Conservation (phyloP, 2,888 invertebrate species). For the Tuberolachnus salignus region DNA sequence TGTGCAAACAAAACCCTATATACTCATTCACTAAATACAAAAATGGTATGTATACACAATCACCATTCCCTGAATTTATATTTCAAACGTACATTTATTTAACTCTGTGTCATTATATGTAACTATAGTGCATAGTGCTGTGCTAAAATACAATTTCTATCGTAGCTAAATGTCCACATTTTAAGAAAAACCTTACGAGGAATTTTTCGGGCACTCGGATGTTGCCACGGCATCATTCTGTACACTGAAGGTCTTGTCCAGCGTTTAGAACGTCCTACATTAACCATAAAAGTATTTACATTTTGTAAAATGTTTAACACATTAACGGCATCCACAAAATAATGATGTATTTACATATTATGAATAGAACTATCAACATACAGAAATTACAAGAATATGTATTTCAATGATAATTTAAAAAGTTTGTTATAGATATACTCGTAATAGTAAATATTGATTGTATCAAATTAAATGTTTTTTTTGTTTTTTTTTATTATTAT, state of each 20-base stretch:
- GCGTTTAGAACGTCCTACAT: slow-evolving; percentile 54
- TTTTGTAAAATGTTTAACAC: slow-evolving; percentile 12
- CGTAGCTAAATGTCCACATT: slow-evolving; percentile 22
- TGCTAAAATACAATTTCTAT: slow-evolving; percentile 38
- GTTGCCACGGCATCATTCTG: slow-evolving; percentile 53
- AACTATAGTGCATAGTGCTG: slow-evolving; percentile 45
- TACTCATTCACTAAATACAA: slow-evolving; percentile 10
- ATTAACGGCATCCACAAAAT: not conserved
- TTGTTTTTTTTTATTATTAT: no score
- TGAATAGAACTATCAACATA: not conserved
- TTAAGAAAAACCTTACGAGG: slow-evolving; percentile 45
- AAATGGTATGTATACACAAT: slow-evolving; percentile 17
- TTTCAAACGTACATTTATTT: slow-evolving; percentile 17
- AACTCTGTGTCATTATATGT: not conserved
- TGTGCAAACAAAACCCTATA: slow-evolving; percentile 38
- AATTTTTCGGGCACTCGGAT: slow-evolving; percentile 49
- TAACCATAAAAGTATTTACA: slow-evolving; percentile 52
- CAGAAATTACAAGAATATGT: not conserved
- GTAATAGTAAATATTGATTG: no score
- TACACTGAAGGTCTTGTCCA: slow-evolving; percentile 51
- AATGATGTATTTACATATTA: not conserved
- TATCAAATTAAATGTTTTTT: no score
- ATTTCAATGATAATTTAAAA: not conserved
- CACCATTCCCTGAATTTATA: slow-evolving; percentile 15
- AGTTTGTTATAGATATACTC: no score